These are phyloP conservation scores for Hyposoter dolosus DNA, from an alignment of 2,888 invertebrate species.

Conservation along the genomic window DNA sequence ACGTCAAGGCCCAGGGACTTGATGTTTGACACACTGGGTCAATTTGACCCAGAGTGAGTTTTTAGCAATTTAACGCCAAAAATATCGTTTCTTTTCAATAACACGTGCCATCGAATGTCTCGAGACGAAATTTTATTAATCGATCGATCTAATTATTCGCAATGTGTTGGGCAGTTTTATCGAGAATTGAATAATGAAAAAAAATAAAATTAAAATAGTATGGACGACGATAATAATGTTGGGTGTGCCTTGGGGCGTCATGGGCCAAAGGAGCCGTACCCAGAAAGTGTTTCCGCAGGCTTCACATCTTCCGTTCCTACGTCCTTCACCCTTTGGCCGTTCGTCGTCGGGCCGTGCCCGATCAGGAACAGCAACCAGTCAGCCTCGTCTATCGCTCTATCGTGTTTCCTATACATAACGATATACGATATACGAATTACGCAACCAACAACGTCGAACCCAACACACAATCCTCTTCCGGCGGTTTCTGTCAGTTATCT, in stretches of 20 bases:
- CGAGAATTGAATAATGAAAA: constrained; percentile 35
- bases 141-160: constrained; percentile 38
- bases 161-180: constrained; percentile 19
- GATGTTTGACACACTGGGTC: too few species aligned
- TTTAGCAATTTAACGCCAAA: too few species aligned
- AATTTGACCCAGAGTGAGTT: too few species aligned
- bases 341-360: constrained; percentile 63
- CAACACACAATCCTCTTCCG: constrained; percentile 64
- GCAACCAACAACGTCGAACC: constrained; percentile 70
- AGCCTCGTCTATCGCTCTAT: constrained; percentile 57
- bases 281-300: constrained; percentile 79
- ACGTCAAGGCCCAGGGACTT: too few species aligned
- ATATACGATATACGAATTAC: constrained; percentile 52
- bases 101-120: constrained; percentile 18
- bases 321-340: constrained; percentile 74
- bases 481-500: constrained; percentile 63
- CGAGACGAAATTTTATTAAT: constrained; percentile 43
- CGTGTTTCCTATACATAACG: constrained; percentile 51
- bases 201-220: constrained; percentile 20
- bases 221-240: constrained; percentile 72
- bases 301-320: constrained; percentile 76
- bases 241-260: constrained; percentile 82
- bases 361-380: constrained; percentile 54
- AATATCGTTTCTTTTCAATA: neutral
- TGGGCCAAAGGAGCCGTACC: constrained; percentile 83